Base-by-base conservation (phyloP, 2,113 vertebrate genomes). In the Grammomys dolichurus region DNA sequence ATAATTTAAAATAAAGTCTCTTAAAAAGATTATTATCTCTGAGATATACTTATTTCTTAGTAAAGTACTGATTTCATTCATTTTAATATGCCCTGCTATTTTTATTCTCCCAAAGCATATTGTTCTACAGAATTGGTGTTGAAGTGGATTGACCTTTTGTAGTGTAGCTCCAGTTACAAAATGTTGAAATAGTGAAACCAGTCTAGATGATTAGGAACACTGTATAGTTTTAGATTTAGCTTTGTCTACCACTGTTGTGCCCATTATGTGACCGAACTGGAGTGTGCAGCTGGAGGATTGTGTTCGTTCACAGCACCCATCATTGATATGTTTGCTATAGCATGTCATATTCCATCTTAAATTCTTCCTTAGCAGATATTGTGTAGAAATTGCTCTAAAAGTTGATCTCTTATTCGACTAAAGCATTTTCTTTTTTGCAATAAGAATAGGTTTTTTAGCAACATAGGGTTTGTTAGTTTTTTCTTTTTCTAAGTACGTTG, bases 401-500 rank as follows among this genome's bases (percentile, higher is more conserved):
- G 91, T 70, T 56, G 58, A 67, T 11, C 17, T 88, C 5, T 43
- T 77, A 36, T 56, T 93, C 54, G 31, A 43, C 81, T 69, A 60
- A 89, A 95, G 46, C 33, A 60, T 88, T 88, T 92, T 51, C 51
- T 51, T 51, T 51, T 51, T 51, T 65, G 4, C 69, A 80, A 48
- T 60, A 36, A n/a, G 16, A 72, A 95, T 89, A 63, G 1, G n/a
- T 31, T 87, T 87, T 91, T 94, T 80, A 91, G 31, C n/a, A 87
- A 76, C 94, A 54, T 70, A 82, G 7, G 17, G 36, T 89, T 58
- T 85, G 89, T 88, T 63, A 87, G 10, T 94, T 95, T 82, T 82
- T 60, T 5, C 33, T 54, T 95, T 96, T 56, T 78, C 6, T 84
- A 82, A 89, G 72, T 82, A 89, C 95, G 91, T 72, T 88, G 22